phyloP scores from a whole-genome alignment of 2,797 vertebrate species.

The Pyrrhura leucotis region DNA sequence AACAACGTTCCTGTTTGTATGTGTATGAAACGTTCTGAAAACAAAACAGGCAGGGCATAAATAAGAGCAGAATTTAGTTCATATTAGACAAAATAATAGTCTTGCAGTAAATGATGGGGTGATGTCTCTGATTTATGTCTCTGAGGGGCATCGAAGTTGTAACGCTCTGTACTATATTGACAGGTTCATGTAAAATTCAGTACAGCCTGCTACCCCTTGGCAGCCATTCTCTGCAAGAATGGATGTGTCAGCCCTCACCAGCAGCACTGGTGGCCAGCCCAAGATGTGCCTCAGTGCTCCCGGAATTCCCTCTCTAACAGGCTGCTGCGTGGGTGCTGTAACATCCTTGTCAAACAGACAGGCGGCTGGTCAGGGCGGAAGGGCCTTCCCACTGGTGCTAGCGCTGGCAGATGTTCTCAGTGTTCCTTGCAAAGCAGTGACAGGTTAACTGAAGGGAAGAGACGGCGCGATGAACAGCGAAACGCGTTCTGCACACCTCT shows the following conservation, averaged over 20 bases:
- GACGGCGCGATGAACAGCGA: not conserved
- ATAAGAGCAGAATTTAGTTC: not conserved
- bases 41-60: not conserved
- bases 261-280: conserved; percentile 29
- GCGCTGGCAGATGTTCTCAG: conserved; percentile 38
- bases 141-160: not conserved
- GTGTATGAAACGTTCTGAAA: not conserved
- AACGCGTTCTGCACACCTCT: not conserved
- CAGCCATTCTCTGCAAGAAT: conserved; percentile 40
- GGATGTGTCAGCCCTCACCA: conserved; percentile 67
- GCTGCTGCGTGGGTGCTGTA: not conserved
- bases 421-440: not conserved
- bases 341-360: conserved; percentile 16
- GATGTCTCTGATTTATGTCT: not conserved
- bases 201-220: conserved; percentile 9
- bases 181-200: conserved; percentile 77
- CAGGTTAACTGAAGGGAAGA: not conserved
- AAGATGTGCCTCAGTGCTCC: conserved; percentile 44
- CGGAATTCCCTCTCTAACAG: not conserved
- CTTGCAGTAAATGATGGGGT: conserved; percentile 13
- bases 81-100: not conserved
- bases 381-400: not conserved
- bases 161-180: not conserved
- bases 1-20: not conserved
- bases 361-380: not conserved